Conservation (phyloP, 2,797 vertebrate genomes). For the Anguilla anguilla region DNA sequence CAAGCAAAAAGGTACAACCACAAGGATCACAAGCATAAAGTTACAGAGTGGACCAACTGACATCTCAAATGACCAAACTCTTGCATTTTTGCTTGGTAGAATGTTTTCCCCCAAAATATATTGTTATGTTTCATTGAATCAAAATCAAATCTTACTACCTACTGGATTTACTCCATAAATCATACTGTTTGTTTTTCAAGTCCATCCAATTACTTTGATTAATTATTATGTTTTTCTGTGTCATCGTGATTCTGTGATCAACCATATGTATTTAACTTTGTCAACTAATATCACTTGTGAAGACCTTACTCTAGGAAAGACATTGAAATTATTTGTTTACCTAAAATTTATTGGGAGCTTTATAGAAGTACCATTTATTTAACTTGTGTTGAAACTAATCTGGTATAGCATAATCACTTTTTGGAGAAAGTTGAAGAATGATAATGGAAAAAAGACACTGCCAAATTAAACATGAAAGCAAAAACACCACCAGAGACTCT, state of each 20-base stretch:
- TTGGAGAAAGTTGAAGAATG: neutral
- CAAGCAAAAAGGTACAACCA: neutral
- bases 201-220: neutral
- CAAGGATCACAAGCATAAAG: neutral
- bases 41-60: too few species aligned
- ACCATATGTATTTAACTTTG: neutral
- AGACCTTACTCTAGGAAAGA: too few species aligned
- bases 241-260: neutral
- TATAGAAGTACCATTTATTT: neutral
- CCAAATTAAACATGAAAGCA: neutral
- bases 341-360: neutral
- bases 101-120: too few species aligned
- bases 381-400: constrained; percentile 33
- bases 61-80: too few species aligned
- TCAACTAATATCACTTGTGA: neutral
- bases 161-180: neutral
- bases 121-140: too few species aligned
- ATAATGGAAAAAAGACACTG: constrained; percentile 3
- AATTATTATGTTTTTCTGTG: neutral
- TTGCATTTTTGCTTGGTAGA: too few species aligned
- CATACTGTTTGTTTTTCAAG: neutral
- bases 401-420: neutral
- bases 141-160: neutral
- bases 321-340: neutral
- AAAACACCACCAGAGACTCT: constrained; percentile 60